A percentile compares a stretch with the other conserved stretches of the same genome.
These are phyloP conservation scores for Phaonia tiefii DNA, from an alignment of 2,888 invertebrate species.

Conservation along the genomic window DNA sequence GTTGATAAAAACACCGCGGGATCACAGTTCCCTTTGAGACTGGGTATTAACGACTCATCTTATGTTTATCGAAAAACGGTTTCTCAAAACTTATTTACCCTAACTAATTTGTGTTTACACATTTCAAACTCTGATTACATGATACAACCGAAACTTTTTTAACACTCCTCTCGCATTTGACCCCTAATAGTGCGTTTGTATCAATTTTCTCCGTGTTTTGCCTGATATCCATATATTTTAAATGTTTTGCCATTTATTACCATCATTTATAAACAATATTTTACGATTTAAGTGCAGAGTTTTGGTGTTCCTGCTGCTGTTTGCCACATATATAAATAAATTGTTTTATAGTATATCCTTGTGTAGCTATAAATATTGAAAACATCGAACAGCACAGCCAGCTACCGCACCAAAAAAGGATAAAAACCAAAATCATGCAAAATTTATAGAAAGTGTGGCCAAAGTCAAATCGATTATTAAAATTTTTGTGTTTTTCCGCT, in stretches of 20 bases:
- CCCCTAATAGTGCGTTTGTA: not conserved
- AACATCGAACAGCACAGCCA: not conserved
- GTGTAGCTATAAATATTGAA: conserved; percentile 1
- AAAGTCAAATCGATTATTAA: conserved; percentile 76
- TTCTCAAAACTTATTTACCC: too few relatives aligned
- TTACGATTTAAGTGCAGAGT: conserved; percentile 27
- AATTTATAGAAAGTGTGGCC: conserved; percentile 62
- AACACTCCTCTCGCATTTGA: not conserved
- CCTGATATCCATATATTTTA: conserved; percentile 2
- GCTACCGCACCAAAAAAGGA: not conserved
- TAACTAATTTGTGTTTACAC: too few relatives aligned
- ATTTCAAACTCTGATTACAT: too few relatives aligned
- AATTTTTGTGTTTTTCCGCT: conserved; percentile 44
- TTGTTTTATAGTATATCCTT: conserved; percentile 24
- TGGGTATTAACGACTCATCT: too few relatives aligned
- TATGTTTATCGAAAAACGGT: too few relatives aligned
- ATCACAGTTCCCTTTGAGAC: too few relatives aligned
- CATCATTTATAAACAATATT: conserved; percentile 50
- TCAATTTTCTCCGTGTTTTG: conserved; percentile 16
- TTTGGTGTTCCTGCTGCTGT: conserved; percentile 24
- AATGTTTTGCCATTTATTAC: conserved; percentile 48
- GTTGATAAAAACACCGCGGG: too few relatives aligned
- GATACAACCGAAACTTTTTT: too few relatives aligned
- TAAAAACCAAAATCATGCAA: conserved; percentile 23
- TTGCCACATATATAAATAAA: conserved; percentile 27